phyloP scores from a whole-genome alignment of 2,113 vertebrate species.

The Podiceps cristatus region DNA sequence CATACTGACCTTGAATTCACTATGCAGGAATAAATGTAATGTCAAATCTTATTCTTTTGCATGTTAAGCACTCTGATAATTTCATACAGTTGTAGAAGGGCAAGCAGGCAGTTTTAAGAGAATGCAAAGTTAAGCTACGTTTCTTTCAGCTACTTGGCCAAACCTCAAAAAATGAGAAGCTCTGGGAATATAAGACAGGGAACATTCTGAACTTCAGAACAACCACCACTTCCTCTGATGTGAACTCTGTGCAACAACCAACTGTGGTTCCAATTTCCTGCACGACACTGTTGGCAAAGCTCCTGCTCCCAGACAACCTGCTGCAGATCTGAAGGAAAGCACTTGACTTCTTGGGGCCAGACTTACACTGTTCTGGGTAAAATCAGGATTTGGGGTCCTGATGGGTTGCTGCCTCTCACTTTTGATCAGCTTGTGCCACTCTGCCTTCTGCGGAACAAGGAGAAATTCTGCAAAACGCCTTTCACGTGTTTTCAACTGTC shows the following conservation, averaged over 20 bases:
- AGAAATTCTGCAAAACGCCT: not conserved
- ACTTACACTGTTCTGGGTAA: not conserved
- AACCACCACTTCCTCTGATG: not conserved
- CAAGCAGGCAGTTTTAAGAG: not conserved
- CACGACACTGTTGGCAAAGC: fast-evolving
- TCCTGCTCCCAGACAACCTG: not conserved
- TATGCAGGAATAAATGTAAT: not conserved
- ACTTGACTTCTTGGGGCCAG: not conserved
- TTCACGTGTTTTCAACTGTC: not conserved
- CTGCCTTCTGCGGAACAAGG: not conserved
- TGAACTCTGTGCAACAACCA: not conserved
- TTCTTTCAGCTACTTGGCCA: not conserved
- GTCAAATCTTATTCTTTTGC: not conserved
- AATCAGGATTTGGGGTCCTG: not conserved
- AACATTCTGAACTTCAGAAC: not conserved
- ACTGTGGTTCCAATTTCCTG: not conserved
- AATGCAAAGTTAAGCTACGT: not conserved
- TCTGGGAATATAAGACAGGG: not conserved
- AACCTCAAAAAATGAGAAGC: not conserved
- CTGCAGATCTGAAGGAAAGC: not conserved
- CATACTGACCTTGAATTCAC: not conserved
- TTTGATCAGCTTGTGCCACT: not conserved
- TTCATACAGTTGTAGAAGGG: not conserved
- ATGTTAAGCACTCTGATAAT: not conserved
- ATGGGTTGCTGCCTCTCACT: not conserved